Conservation (phyloP, 2,888 invertebrate genomes). For the Macropis europaea region DNA sequence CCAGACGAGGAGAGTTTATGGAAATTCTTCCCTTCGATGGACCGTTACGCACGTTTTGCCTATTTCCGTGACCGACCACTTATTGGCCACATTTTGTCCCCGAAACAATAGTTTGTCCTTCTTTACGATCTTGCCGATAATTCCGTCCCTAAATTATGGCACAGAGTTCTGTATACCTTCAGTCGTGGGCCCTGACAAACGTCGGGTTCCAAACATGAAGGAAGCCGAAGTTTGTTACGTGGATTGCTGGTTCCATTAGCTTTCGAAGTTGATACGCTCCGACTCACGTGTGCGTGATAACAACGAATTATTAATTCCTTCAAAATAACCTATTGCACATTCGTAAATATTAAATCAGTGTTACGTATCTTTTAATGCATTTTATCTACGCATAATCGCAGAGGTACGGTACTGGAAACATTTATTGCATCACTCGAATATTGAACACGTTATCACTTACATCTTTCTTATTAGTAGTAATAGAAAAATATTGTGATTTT, state of each 20-base stretch:
- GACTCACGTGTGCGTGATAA: too few species aligned
- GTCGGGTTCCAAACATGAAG: not conserved
- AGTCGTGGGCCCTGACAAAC: constrained; percentile 10
- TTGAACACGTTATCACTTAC: too few species aligned
- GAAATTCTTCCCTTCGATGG: constrained; percentile 66
- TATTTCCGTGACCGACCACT: constrained; percentile 53
- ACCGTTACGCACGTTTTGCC: constrained; percentile 64
- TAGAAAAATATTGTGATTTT: too few species aligned
- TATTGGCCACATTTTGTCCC: constrained; percentile 59
- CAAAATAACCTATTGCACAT: too few species aligned
- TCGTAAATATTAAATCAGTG: too few species aligned
- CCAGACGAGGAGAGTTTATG: constrained; percentile 66
- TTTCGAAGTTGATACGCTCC: not conserved
- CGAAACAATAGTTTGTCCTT: constrained; percentile 56
- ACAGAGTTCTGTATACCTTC: constrained; percentile 29
- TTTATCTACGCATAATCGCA: too few species aligned
- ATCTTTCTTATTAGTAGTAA: too few species aligned
- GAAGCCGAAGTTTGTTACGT: not conserved
- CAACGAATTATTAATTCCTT: too few species aligned
- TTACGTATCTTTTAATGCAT: too few species aligned
- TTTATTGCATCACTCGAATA: too few species aligned
- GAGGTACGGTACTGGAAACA: too few species aligned
- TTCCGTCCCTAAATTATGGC: constrained; percentile 48
- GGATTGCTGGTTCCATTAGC: too few species aligned
- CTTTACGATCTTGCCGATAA: constrained; percentile 52